phyloP scores from a whole-genome alignment of 2,888 invertebrate species.

The Dendrolimus pini region DNA sequence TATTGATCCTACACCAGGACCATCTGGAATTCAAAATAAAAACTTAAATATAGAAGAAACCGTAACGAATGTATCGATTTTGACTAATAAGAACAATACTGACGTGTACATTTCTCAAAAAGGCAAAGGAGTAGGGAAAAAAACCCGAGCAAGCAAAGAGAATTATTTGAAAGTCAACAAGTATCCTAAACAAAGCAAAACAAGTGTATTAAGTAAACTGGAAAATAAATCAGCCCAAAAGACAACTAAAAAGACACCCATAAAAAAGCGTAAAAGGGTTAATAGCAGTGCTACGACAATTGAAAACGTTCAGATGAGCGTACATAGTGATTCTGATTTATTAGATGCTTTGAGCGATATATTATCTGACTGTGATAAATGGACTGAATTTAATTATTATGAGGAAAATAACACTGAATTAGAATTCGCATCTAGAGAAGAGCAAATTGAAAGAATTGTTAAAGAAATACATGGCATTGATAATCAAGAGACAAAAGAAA shows the following conservation, averaged over 20 bases:
- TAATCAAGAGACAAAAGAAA: background rate
- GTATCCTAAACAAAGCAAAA: too few relatives aligned
- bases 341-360: background rate
- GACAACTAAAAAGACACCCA: too few relatives aligned
- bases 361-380: background rate
- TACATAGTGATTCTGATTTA: background rate
- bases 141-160: too few relatives aligned
- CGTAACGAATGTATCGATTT: too few relatives aligned
- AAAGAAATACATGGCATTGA: background rate
- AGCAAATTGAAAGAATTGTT: background rate
- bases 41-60: too few relatives aligned
- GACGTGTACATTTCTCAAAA: too few relatives aligned
- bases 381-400: background rate
- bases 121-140: too few relatives aligned
- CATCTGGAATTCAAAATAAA: background rate
- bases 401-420: background rate
- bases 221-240: too few relatives aligned
- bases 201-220: too few relatives aligned
- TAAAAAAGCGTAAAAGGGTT: background rate
- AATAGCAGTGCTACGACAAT: background rate
- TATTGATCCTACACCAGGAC: background rate
- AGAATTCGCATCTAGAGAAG: background rate
- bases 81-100: too few relatives aligned
- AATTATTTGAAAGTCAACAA: too few relatives aligned
- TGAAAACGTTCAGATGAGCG: background rate